Conservation (phyloP, 2,797 vertebrate species). For the Platalea minor region DNA sequence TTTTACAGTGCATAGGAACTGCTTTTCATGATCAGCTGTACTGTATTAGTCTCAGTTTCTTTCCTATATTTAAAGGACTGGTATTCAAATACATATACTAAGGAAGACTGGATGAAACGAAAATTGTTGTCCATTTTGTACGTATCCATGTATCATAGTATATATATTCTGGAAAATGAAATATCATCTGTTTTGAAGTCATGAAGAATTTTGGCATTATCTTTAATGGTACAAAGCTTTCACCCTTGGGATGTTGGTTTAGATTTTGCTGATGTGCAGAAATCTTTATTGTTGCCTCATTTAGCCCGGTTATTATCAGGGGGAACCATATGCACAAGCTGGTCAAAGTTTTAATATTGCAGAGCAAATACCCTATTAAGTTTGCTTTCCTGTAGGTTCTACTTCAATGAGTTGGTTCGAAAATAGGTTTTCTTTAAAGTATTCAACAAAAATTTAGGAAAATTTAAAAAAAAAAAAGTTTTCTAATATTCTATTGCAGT, state of each 20-base stretch:
- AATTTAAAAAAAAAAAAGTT: not conserved
- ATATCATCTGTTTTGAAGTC: not conserved
- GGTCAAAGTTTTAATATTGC: not conserved
- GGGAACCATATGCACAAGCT: not conserved
- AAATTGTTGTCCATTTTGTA: not conserved
- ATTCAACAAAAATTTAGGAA: not conserved
- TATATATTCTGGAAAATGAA: not conserved
- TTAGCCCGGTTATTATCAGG: not conserved
- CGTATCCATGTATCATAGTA: too few relatives aligned
- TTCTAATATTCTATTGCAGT: not conserved
- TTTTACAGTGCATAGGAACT: not conserved
- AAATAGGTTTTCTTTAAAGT: not conserved
- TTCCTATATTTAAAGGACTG: not conserved
- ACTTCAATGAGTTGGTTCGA: not conserved
- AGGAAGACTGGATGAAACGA: not conserved
- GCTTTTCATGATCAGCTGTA: not conserved
- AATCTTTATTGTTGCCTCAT: not conserved
- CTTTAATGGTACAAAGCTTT: not conserved
- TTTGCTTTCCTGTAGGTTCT: not conserved
- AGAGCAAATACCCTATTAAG: not conserved
- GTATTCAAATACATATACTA: not conserved
- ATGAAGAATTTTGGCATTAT: not conserved
- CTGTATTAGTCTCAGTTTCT: not conserved
- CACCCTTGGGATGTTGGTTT: not conserved
- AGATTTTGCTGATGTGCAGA: not conserved